Evolutionary conservation across 2,113 vertebrate species (phyloP).

Genomic region (Atrichornis clamosus): DNA sequence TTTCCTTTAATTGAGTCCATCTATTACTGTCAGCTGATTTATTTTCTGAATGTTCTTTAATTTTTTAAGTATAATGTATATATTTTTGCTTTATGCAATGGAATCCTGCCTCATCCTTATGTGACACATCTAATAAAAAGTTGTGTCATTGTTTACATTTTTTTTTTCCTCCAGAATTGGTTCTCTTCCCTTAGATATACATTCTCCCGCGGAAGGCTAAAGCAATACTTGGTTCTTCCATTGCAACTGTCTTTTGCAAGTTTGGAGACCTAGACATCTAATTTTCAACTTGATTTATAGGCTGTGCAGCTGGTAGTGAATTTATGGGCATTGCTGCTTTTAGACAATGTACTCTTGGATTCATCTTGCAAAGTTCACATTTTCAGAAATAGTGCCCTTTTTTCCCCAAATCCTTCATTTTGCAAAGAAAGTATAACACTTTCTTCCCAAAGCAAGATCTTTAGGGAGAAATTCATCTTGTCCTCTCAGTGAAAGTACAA

Average conservation of each 20-base stretch:
- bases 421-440: not conserved
- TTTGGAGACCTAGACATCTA: not conserved
- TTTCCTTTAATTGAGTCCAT: not conserved
- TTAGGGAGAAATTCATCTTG: not conserved
- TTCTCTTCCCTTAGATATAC: not conserved
- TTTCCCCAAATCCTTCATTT: not conserved
- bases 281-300: conserved; percentile 17
- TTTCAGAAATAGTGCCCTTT: not conserved
- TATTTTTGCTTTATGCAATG: not conserved
- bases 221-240: not conserved
- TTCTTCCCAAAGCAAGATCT: not conserved
- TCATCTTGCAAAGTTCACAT: not conserved
- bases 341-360: not conserved
- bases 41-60: not conserved
- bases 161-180: not conserved
- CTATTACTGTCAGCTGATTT: not conserved
- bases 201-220: not conserved
- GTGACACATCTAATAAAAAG: not conserved
- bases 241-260: not conserved
- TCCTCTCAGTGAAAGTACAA: not conserved
- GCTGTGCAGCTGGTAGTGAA: not conserved
- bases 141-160: not conserved
- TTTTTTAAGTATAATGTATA: not conserved
- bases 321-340: not conserved
- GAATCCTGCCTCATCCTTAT: not conserved